Evolutionary conservation across 2,113 vertebrate species (phyloP).

Genomic region (Machaerirhynchus nigripectus): DNA sequence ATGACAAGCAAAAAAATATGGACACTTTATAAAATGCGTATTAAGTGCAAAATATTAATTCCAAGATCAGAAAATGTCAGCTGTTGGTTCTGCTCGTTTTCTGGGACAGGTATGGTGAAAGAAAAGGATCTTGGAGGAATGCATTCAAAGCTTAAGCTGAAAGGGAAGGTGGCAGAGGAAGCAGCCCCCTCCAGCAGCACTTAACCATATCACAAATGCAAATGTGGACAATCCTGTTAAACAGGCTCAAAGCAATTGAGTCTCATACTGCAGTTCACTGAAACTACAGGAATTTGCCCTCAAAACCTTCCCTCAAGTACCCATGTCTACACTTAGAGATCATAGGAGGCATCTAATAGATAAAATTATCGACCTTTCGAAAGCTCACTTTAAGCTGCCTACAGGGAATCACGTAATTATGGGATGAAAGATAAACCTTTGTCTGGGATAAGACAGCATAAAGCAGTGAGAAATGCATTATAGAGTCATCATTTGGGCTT

Average conservation of each 20-base stretch:
- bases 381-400: not conserved
- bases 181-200: not conserved
- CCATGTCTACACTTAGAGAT: not conserved
- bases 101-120: not conserved
- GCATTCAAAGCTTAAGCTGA: not conserved
- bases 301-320: not conserved
- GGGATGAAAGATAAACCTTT: slow-evolving; percentile 17
- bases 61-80: not conserved
- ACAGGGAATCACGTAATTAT: not conserved
- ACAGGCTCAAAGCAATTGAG: not conserved
- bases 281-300: slow-evolving; percentile 30
- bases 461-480: not conserved
- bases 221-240: not conserved
- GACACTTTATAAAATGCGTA: accelerated
- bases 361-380: not conserved
- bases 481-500: not conserved
- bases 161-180: not conserved
- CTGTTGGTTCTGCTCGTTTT: not conserved
- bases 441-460: not conserved
- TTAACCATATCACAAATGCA: not conserved
- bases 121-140: not conserved
- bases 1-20: accelerated
- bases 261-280: not conserved
- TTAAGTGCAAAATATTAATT: not conserved
- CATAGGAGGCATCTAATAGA: not conserved